Evolutionary conservation across 1,140 invertebrate genomes (phyloP), one percentile per base, ranked within the genome.

Genomic region (Daktulosphaira vitifoliae): DNA sequence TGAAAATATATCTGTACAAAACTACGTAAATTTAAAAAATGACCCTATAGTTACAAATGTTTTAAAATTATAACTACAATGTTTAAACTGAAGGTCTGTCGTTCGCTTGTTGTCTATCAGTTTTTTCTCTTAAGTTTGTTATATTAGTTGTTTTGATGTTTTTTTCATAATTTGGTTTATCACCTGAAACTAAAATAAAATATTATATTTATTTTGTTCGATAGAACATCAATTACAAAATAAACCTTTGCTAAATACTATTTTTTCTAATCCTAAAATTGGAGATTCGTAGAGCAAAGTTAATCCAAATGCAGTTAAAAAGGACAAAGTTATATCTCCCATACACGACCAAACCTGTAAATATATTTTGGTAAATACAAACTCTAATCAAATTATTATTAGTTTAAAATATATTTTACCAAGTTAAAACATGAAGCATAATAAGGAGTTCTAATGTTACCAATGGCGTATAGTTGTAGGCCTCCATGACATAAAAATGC

Each of bases 401-500:
- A 33, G 11, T 33, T 6, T 33, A 11, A 33, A 33, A 5, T 33
- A 33, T 33, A 33, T 33, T 33, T 29, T 62, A 46, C 56, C 16
- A 62, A 16, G 22, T 53, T 66, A 9, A 53, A 53, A 25, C 22
- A 16, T 0, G 50, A 65, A 5, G 65, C 25, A 29, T 52, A 23
- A 13, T 53, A 53, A 15, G 81, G 78, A 70, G 79, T 76, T 69
- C 81, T 75, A 49, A 81, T 71, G 56, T 79, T 79, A 15, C 81
- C 79, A 7, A 78, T 73, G 59, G 78, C 78, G 71, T 84, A 80
- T 64, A 86, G 72, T 72, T 83, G 82, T 2, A 86, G 76, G 22
- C 84, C 75, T 2, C 83, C 83, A 71, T 87, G 85, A 7, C 84
- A 80, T 26, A 87, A 77, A 72, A 85, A 87, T 50, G 84, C 84